Base-by-base conservation (phyloP, 2,888 invertebrate species). In the Athrips mouffetella region DNA sequence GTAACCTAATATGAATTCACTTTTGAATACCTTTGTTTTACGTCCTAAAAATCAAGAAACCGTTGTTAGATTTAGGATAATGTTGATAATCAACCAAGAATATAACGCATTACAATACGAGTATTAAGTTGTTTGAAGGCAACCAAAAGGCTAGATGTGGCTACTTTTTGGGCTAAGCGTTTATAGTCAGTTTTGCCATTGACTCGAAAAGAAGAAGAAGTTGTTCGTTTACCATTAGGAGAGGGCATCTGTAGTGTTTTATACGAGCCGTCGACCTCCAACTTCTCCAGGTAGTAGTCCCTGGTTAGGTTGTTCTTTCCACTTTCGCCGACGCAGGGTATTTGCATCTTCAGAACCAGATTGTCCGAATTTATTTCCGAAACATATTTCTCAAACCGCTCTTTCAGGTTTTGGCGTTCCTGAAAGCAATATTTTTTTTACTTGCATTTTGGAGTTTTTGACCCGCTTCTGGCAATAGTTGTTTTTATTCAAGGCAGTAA, bases 351-450 rank as follows among this genome's bases (percentile, higher is more conserved):
- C 33, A 84, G 53, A 0, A 73, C 59, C 13, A 84, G 51, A 2
- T 63, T 72, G 25, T 77, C 72, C 84, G 84, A 84, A 48, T 76
- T 72, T 2, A 84, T 47, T 47, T 82, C 79, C 21, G 76, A 76
- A 2, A 82, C 73, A 29, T 60, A 79, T 50, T 79, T 72, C 1
- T 67, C 75, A 18, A 82, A 67, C 16, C 60, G 60, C 5, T 70
- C 68, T 42, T 70, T 65, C 2, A 84, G 55, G 1, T 70, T 62
- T 16, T 71, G 70, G 20, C 76, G 70, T 56, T 82, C 84, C 84
- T 84, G 51, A 4, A 56, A 55, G 21, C 27, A 33, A 33, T 5
- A 4, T 10, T 7, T 3, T 27, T 27, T 2, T 5, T 27, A 27
- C 2, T 27, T 8, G 27, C n/a, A n/a, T n/a, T n/a, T 2, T 27